Evolutionary conservation across 2,113 vertebrate genomes (phyloP), one percentile per base, ranked within the genome.

Genomic region (Seriola aureovittata): DNA sequence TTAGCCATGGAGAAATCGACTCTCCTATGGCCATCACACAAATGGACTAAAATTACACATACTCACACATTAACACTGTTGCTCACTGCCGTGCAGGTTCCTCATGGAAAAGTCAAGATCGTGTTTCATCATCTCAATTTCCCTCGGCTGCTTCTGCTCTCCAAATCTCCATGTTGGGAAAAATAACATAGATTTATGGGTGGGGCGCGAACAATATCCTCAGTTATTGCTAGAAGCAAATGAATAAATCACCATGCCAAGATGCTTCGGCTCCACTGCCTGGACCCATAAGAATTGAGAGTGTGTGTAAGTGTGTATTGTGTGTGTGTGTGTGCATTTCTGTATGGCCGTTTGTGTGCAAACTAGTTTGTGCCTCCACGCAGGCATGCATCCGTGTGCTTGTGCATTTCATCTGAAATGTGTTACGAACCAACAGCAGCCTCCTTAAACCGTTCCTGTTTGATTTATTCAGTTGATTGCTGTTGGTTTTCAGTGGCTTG

Each of bases 221-320:
- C 80, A 73, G 88, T 87, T 91, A 86, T 85, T 85, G 88, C 88
- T 69, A 32, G 71, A 87, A 77, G 81, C 89, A 92, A 86, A 89
- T 91, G 69, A 89, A 91, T 92, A 91, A 92, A 90, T 93, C 85
- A 90, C 83, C 64, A 75, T 85, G 81, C 71, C 80, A 80, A 80
- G 68, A 85, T 78, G 71, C 66, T 83, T 85, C 52, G 16, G 42
- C 75, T 85, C 54, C 46, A 57, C 50, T 48, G 78, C 71, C 64
- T 55, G 25, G 54, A 69, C 85, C 69, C 58, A 60, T 55, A 72
- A 82, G 29, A 68, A 64, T 11, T 50, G 34, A 50, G 71, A 23
- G 62, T 8, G 66, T 57, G 50, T 62, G 57, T 57, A 10, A 42
- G 48, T 77, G 75, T 25, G 65, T 55, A n/a, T 72, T 48, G 57